Base-by-base conservation (phyloP, 2,113 vertebrate genomes). In the Centropristis striata region DNA sequence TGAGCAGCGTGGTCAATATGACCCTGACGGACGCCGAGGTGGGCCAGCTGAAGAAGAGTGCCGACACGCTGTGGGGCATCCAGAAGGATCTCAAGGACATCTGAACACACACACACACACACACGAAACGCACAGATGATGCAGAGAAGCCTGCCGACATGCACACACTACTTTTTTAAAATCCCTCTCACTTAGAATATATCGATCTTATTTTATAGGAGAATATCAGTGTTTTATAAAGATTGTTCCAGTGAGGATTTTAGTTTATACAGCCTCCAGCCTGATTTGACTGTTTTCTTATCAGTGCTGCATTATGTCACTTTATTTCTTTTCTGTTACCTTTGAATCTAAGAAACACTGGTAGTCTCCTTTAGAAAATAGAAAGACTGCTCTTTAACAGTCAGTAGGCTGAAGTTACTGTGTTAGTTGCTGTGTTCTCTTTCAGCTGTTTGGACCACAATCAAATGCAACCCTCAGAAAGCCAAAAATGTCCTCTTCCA, bases 1-100 rank as follows among this genome's bases (percentile, higher is more conserved):
- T 99, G 64, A 91, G 92, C 71, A 97, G 96, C 9, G 95, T 99
- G 49, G 93, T 99, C 93, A 99, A 98, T 84, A 97, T 97, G 94
- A 99, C 96, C 63, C 96, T 99, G 87, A 98, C 95, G 1, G 96
- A 97, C 0, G 93, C 42, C 0, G 98, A 99, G 71, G 96, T 98
- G 47, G 66, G 85, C 32, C 97, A 99, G 84, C 94, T 99, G 85
- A 96, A 85, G 95, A 96, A 96, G 81, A 99, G 98, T 0, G 98
- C 96, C 0, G 96, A 97, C 13, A 99, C 98, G 0, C 88, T 99
- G 86, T 99, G 97, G 98, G 89, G 78, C 49, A 98, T 98, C 94
- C 98, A 99, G 95, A 98, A 97, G 78, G 98, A 98, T 84, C 92
- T 99, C 2, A 97, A 97, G 84, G 97, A 99, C 73, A 88, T 99